Base-by-base conservation (phyloP, 2,113 vertebrate species). In the Entomyzon cyanotis region DNA sequence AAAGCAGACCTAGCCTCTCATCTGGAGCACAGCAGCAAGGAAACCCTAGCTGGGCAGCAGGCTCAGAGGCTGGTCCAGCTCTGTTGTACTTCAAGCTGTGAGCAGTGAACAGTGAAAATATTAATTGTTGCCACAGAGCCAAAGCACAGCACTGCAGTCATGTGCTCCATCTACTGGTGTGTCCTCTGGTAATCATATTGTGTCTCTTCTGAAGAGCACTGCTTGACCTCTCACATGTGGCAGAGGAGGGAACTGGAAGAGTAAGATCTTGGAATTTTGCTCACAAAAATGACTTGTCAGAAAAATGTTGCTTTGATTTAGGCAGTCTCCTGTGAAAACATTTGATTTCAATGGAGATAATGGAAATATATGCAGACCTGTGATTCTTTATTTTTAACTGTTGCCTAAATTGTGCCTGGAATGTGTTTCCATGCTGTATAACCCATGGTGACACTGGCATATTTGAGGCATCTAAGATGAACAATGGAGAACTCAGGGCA, bases 101-200 rank as follows among this genome's bases (percentile, higher is more conserved):
- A 59, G 81, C 28, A 58, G 33, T 19, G 49, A 76, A 13, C 33
- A 62, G 74, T 19, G 44, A 19, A 44, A 67, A 39, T 63, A 53
- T 23, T 37, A 58, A 37, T 12, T 42, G 62, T 10, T 44, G 52
- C 55, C 59, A 17, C 28, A 33, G 65, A 53, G 35, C 42, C 21
- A 16, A 68, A 79, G 67, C 30, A 49, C 15, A 47, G 41, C 0
- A 0, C 63, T 73, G 75, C 47, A 37, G 39, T 35, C 1, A 0
- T 76, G 83, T 87, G 74, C 88, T 90, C 70, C 91, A 88, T 83
- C 91, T 93, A 20, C 89, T 90, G 79, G 82, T 44, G 41, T 17
- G 33, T 68, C 24, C 33, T 56, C 83, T 83, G 58, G 44, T 64
- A 86, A 83, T 16, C 28, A 44, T 3, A 24, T 28, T 47, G 14